Evolutionary conservation across 2,888 invertebrate genomes (phyloP).

Genomic region (Caenorhabditis uteleia): DNA sequence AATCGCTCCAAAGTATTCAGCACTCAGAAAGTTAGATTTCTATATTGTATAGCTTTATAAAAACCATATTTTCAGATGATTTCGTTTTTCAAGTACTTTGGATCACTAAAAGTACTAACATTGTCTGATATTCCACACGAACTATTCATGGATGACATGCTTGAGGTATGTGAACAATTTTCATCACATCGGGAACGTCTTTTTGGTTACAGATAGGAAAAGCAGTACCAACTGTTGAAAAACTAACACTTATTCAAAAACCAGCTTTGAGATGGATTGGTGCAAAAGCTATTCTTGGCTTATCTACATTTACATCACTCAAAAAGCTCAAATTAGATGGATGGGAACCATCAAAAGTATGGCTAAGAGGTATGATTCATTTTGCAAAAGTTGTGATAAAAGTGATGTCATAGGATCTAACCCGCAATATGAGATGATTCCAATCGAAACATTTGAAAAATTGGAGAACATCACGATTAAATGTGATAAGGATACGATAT

Average conservation of each 20-base stretch:
- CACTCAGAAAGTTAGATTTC: too few species aligned
- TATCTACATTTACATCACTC: constrained; percentile 12
- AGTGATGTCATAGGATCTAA: constrained; percentile 13
- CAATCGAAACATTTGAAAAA: constrained; percentile 11
- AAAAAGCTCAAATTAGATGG: constrained; percentile 15
- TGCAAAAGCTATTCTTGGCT: constrained; percentile 13
- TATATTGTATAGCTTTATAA: too few species aligned
- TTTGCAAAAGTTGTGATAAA: neutral
- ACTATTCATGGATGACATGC: neutral
- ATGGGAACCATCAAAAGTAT: constrained; percentile 18
- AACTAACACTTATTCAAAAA: constrained; percentile 11
- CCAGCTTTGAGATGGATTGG: constrained; percentile 8
- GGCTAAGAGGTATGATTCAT: constrained; percentile 12
- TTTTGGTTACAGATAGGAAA: constrained; percentile 18
- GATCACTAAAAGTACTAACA: neutral
- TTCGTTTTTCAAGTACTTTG: neutral
- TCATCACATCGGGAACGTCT: too few species aligned
- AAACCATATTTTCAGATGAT: constrained; percentile 6
- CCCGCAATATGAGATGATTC: constrained; percentile 15
- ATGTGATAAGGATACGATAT: constrained; percentile 23
- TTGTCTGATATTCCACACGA: neutral
- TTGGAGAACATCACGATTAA: constrained; percentile 17
- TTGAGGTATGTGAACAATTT: too few species aligned
- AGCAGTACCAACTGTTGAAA: constrained; percentile 6
- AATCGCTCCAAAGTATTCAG: too few species aligned